Evolutionary conservation across 2,888 invertebrate genomes (phyloP).

Genomic region (Torymus tubicola): DNA sequence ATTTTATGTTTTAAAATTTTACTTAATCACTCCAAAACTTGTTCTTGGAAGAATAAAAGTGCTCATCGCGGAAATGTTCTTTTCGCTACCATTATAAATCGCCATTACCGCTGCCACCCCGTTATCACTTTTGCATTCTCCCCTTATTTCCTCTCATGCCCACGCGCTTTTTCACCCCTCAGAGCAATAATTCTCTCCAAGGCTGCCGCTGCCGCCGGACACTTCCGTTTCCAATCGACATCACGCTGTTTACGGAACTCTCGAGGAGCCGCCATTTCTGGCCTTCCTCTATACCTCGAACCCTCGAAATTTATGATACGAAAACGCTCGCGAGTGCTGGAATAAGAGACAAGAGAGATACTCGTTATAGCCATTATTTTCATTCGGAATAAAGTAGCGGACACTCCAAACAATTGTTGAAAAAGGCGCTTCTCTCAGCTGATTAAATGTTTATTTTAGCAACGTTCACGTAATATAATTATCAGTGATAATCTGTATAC

Average conservation of each 20-base stretch:
- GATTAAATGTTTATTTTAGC: no score
- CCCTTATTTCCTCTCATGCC: background rate
- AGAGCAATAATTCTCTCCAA: background rate
- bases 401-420: constrained; percentile 1
- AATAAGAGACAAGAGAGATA: constrained; percentile 8
- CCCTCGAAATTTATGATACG: constrained; percentile 64
- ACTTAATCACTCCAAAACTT: no score
- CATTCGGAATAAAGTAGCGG: constrained; percentile 29
- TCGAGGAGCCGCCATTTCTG: constrained; percentile 59
- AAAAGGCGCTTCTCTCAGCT: no score
- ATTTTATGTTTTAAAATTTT: no score
- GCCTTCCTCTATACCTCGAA: constrained; percentile 31
- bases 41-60: no score
- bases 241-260: constrained; percentile 68
- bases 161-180: background rate
- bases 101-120: constrained; percentile 7
- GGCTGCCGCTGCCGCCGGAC: constrained; percentile 28
- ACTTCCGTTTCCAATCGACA: constrained; percentile 65
- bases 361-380: constrained; percentile 44
- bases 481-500: no score
- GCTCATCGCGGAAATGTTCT: no score
- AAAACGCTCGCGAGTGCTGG: constrained; percentile 49
- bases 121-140: constrained; percentile 17
- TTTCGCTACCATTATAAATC: background rate
- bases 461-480: no score